Conservation (phyloP, 2,113 vertebrate species). For the Catharus minimus region DNA sequence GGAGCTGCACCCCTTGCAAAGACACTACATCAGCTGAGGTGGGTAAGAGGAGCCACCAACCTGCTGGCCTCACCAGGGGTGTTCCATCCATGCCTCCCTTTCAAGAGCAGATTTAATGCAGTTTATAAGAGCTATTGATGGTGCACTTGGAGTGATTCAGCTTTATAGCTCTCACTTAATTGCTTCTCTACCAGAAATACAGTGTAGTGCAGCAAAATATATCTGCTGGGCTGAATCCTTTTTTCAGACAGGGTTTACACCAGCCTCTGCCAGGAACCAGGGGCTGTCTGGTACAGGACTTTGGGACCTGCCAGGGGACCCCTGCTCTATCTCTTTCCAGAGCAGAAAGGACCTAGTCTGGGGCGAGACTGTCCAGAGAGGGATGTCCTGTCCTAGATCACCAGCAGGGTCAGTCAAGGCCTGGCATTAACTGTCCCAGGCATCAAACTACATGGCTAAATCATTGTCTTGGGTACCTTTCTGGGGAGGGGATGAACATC, state of each 20-base stretch:
- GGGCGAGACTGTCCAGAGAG: neutral
- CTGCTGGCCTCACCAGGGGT: fast-evolving
- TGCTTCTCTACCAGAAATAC: neutral
- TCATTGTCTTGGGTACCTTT: neutral
- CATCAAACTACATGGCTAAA: neutral
- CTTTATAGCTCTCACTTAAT: neutral
- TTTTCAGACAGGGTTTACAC: neutral
- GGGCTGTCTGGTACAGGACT: neutral
- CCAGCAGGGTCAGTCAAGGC: neutral
- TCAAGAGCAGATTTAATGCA: neutral
- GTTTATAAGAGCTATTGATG: neutral
- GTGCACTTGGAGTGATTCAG: neutral
- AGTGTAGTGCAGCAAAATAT: neutral
- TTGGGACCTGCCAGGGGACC: fast-evolving
- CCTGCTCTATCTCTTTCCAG: neutral
- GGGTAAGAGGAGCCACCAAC: neutral
- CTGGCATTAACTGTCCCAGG: neutral
- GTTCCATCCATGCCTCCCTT: neutral
- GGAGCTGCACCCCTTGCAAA: neutral
- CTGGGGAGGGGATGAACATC: neutral
- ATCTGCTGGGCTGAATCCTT: neutral
- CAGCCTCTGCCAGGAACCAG: fast-evolving
- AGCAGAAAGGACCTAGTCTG: neutral
- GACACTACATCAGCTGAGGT: neutral
- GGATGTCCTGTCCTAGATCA: neutral